Evolutionary conservation across 2,797 vertebrate genomes (phyloP), one percentile per base, ranked within the genome.

Genomic region (Siniperca obscura): DNA sequence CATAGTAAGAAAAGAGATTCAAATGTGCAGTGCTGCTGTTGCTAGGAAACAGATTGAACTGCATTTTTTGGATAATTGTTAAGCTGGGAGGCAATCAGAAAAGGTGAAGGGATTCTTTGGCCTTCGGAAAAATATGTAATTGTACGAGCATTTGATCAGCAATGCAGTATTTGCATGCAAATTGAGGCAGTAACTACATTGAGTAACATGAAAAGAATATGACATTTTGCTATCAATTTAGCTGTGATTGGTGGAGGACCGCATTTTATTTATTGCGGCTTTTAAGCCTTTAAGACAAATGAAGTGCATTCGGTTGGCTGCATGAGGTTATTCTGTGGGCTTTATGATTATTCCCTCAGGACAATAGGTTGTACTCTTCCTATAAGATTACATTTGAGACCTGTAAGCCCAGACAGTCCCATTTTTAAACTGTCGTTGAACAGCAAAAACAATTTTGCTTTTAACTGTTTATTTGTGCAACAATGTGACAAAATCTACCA

Each of bases 381-480:
- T 77, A 57, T 77, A 73, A 72, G 56, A 78, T 80, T 65, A 64
- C 68, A 83, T 65, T n/a, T 68, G 68, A 77, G 61, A 69, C 57
- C 40, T 80, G 42, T 16, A 42, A 72, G 57, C 56, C n/a, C 59
- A 55, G 34, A 78, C 27, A 74, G 38, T 67, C 65, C 7, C 19
- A 55, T 67, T 75, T 75, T 76, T 21, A 68, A 66, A 67, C 64
- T 38, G 22, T 42, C 4, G 65, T 52, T 52, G 3, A 80, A 82
- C 59, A 84, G 72, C 46, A 19, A 89, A 82, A 78, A 70, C 72
- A 67, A 42, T 36, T 64, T 59, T 25, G 22, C 71, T 92, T 94
- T 91, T 71, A 82, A 89, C 70, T 76, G 40, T 95, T 96, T 95
- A 94, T 95, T 96, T 95, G 91, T 93, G 94, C 91, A 93, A 94